These are phyloP conservation scores for Stigmatopora nigra DNA, from an alignment of 2,113 vertebrate species.

Conservation along the genomic window DNA sequence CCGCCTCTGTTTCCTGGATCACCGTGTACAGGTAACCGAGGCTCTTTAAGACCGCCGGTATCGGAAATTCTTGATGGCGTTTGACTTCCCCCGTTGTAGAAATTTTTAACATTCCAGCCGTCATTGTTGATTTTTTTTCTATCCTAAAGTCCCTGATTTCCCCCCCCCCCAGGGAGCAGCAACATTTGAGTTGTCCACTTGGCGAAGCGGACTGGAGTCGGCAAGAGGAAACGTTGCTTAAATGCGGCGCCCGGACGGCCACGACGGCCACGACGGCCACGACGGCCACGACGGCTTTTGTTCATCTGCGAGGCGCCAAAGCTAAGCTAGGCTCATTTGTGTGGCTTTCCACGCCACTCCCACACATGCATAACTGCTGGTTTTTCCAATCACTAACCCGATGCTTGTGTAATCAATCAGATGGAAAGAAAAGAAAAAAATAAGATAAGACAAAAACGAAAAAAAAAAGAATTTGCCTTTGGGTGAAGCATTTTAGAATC, in stretches of 20 bases:
- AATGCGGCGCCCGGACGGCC: conserved; percentile 74
- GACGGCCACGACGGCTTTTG: conserved; percentile 72
- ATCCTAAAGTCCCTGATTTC: background rate
- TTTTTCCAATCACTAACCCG: conserved; percentile 64
- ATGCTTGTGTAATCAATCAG: conserved; percentile 63
- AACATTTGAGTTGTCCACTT: conserved; percentile 83
- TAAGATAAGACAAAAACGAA: conserved; percentile 48
- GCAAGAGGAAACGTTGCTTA: conserved; percentile 58
- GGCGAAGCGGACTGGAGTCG: conserved; percentile 64
- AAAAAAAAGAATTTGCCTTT: conserved; percentile 61
- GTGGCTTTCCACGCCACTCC: conserved; percentile 49
- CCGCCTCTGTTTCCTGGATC: conserved; percentile 85
- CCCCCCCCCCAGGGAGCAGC: conserved; percentile 77
- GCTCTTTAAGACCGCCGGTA: background rate
- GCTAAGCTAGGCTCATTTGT: conserved; percentile 67
- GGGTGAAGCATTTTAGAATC: conserved; percentile 67
- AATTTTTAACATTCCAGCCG: too few species aligned
- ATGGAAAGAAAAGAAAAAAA: conserved; percentile 48
- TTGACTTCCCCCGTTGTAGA: too few species aligned
- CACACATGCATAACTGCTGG: conserved; percentile 73
- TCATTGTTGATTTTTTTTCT: too few species aligned
- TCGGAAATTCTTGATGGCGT: too few species aligned
- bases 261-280: conserved; percentile 75
- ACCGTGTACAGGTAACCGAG: conserved; percentile 82
- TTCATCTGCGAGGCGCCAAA: conserved; percentile 74